Evolutionary conservation across 1,140 invertebrate species (phyloP), one percentile per base, ranked within the genome.

Genomic region (Halyomorpha halys): DNA sequence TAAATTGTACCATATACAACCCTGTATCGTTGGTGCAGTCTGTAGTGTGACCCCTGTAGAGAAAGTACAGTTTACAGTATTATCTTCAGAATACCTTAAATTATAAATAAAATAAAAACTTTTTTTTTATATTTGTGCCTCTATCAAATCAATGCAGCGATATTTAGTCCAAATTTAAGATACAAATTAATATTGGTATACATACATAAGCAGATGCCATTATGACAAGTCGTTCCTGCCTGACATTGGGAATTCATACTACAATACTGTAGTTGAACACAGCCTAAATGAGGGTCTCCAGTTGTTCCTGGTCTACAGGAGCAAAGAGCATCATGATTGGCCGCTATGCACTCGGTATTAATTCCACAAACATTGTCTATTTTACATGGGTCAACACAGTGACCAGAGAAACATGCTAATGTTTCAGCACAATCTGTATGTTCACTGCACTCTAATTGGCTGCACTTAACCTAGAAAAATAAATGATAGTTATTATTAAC

Each of bases 251-350:
- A 80, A 62, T 91, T 87, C 68, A 76, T 74, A 56, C 82, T 83
- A 72, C 90, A 94, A 69, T 88, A 89, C 67, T 90, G 86, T 44
- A 91, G 77, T 4, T 81, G 79, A 44, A 89, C 83, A 72, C 90
- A 92, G 13, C 89, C 89, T 34, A 91, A 76, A 63, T 86, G 84
- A 18, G 91, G 87, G 76, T 94, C 88, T 56, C 91, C 91, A 13
- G 89, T 91, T 64, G 82, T 87, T 19, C 90, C 91, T 18, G 87
- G 77, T 71, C 83, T 76, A 73, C 92, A 95, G 8, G 81, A 81
- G 71, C 91, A 95, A 15, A 86, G 77, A 2, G 85, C 86, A n/a
- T 85, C 80, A 68, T 90, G 87, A 34, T 67, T 61, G 16, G 44
- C 53, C 3, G 66, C 59, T 30, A 39, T 54, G 49, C 70, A 71